phyloP scores from a whole-genome alignment of 2,888 invertebrate species.

The Spisula solida region DNA sequence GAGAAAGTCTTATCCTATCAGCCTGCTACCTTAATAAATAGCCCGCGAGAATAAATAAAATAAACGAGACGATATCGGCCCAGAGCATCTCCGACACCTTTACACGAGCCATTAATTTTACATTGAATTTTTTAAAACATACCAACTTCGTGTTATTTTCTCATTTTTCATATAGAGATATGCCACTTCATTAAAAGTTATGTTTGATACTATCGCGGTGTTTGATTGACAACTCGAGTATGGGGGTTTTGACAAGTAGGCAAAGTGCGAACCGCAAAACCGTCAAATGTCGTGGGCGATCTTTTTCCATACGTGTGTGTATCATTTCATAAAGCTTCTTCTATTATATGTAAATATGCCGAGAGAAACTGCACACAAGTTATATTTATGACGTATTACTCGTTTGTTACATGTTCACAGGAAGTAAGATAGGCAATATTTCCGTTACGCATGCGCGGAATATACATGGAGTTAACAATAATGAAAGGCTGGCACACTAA shows the following conservation, averaged over 20 bases:
- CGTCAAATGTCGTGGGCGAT: no score
- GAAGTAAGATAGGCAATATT: no score
- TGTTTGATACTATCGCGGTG: constrained; percentile 42
- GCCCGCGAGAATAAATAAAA: constrained; percentile 47
- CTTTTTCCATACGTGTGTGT: no score
- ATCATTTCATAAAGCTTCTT: no score
- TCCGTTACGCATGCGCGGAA: no score
- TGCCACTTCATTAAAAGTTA: constrained; percentile 46
- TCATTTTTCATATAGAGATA: constrained; percentile 44
- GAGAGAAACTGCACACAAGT: no score
- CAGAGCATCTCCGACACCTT: constrained; percentile 43
- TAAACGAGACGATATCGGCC: constrained; percentile 45
- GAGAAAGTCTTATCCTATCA: constrained; percentile 38
- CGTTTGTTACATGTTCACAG: no score
- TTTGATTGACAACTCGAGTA: constrained; percentile 49
- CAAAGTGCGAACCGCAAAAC: background rate
- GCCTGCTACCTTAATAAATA: constrained; percentile 28
- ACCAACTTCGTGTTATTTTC: constrained; percentile 51
- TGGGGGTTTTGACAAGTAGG: background rate
- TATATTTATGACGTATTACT: no score
- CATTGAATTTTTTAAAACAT: constrained; percentile 54
- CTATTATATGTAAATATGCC: no score
- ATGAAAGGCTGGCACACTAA: no score
- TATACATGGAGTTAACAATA: no score
- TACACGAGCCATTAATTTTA: constrained; percentile 63